Evolutionary conservation across 2,113 vertebrate genomes (phyloP).

Genomic region (Cervus canadensis): DNA sequence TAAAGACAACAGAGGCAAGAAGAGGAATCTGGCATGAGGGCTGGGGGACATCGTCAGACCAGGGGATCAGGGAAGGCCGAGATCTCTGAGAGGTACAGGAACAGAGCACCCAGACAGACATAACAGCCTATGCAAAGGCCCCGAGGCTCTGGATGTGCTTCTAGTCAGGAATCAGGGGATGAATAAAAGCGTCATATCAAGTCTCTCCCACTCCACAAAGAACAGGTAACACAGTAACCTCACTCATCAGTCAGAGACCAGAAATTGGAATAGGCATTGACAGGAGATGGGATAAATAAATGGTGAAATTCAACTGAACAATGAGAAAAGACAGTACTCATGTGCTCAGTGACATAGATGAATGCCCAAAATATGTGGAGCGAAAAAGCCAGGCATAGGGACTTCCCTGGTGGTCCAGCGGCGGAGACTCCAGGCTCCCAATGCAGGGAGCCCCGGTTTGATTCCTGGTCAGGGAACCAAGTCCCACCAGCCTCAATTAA

Average conservation of each 20-base stretch:
- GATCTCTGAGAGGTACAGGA: background rate
- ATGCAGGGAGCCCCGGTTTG: background rate
- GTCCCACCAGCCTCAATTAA: background rate
- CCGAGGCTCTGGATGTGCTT: background rate
- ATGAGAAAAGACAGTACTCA: background rate
- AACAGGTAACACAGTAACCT: background rate
- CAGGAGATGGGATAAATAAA: too few relatives aligned
- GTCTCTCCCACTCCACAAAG: background rate
- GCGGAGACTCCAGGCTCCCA: background rate
- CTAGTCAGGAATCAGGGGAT: accelerated
- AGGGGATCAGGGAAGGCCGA: accelerated
- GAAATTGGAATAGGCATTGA: background rate
- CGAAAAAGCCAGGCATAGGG: background rate
- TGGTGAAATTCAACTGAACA: background rate
- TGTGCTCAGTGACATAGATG: accelerated
- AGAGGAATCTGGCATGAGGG: background rate
- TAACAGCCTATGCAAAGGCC: background rate
- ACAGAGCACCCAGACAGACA: background rate
- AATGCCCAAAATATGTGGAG: background rate
- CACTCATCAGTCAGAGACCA: background rate
- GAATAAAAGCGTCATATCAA: background rate
- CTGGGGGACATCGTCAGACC: accelerated
- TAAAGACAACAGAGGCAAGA: background rate
- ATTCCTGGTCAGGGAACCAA: background rate
- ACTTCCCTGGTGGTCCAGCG: background rate